phyloP scores from a whole-genome alignment of 1,140 invertebrate genomes.

The Drosophila jambulina region DNA sequence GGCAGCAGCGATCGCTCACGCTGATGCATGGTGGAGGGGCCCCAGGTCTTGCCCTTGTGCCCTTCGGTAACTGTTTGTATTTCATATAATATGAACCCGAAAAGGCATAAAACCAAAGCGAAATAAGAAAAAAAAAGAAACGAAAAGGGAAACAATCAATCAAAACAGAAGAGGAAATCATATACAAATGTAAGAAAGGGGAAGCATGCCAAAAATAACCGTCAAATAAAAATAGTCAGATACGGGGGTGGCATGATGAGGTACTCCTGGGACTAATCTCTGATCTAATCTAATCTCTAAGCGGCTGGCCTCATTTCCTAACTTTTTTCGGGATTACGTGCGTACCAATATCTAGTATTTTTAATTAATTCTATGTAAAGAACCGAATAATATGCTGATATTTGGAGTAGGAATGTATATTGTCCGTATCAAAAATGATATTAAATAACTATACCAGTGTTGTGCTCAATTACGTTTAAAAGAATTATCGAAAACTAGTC shows the following conservation, averaged over 20 bases:
- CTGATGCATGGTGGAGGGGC: constrained; percentile 95
- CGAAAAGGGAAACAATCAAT: constrained; percentile 18
- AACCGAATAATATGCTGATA: neutral
- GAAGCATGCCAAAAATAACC: constrained; percentile 4
- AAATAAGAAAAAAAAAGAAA: constrained; percentile 34
- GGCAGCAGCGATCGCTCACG: constrained; percentile 92
- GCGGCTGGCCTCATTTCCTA: neutral
- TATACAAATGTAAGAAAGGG: constrained; percentile 3
- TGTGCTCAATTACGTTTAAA: too few species aligned
- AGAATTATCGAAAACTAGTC: too few species aligned
- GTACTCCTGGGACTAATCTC: neutral
- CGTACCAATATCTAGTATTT: neutral
- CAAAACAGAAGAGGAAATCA: constrained; percentile 34
- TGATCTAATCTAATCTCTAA: constrained; percentile 30
- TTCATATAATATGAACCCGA: neutral
- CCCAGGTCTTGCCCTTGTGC: constrained; percentile 99
- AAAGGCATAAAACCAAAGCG: constrained; percentile 25
- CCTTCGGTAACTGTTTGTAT: constrained; percentile 90
- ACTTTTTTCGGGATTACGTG: neutral
- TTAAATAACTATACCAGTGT: too few species aligned
- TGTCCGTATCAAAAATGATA: too few species aligned
- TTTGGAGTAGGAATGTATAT: neutral
- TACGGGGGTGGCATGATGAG: neutral
- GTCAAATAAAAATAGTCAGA: neutral
- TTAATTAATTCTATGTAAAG: neutral